These are phyloP conservation scores for Stictonetta naevosa DNA, from an alignment of 2,113 vertebrate genomes.

Conservation along the genomic window DNA sequence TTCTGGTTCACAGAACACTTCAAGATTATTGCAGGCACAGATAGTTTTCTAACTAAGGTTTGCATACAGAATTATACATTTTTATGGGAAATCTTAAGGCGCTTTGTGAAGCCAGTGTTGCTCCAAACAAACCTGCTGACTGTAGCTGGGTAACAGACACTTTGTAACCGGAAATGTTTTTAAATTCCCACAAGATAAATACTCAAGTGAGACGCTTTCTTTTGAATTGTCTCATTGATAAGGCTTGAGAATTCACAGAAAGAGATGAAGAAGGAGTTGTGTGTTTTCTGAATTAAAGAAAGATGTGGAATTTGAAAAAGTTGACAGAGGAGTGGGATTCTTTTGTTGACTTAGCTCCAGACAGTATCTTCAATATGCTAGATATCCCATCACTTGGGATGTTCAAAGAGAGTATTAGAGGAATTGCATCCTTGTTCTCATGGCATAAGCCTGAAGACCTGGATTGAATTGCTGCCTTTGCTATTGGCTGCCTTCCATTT, in stretches of 20 bases:
- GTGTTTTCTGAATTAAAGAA: background rate
- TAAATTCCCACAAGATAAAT: slow-evolving; percentile 47
- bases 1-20: background rate
- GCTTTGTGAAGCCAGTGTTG: background rate
- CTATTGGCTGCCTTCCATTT: background rate
- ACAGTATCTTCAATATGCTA: background rate
- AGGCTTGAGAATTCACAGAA: background rate
- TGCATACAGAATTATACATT: background rate
- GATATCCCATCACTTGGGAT: fast-evolving
- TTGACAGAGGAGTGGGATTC: background rate
- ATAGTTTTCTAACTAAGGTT: background rate
- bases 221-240: background rate
- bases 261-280: background rate
- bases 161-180: background rate
- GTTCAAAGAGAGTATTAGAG: background rate
- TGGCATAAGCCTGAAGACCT: background rate
- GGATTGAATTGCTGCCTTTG: background rate
- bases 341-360: background rate
- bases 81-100: background rate
- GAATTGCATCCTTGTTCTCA: background rate
- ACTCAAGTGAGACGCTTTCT: background rate
- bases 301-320: background rate
- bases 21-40: background rate
- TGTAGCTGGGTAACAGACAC: background rate
- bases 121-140: background rate